Evolutionary conservation across 2,797 vertebrate species (phyloP).

Genomic region (Phaenicophaeus curvirostris): DNA sequence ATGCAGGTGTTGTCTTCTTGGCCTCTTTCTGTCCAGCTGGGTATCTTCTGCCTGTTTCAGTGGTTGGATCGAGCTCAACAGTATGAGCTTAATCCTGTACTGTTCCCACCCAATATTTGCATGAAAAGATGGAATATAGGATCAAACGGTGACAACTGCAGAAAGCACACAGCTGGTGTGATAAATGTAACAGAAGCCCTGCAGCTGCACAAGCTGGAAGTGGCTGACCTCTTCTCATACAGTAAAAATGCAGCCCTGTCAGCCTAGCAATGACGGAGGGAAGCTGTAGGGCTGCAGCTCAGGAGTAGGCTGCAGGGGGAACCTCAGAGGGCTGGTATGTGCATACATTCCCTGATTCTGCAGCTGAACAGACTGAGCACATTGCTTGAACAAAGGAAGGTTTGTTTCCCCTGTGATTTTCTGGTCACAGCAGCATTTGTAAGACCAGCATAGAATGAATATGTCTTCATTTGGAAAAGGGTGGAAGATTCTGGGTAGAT

Average conservation of each 20-base stretch:
- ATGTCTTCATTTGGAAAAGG: background rate
- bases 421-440: background rate
- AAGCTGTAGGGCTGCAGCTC: background rate
- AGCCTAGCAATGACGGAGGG: background rate
- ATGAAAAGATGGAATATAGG: background rate
- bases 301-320: background rate
- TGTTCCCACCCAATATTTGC: background rate
- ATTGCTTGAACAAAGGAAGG: background rate
- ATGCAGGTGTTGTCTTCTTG: background rate
- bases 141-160: background rate
- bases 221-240: background rate
- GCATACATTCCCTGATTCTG: background rate
- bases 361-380: background rate
- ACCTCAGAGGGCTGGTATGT: background rate
- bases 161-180: background rate
- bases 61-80: background rate
- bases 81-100: background rate
- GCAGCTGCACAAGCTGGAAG: background rate
- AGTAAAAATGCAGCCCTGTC: fast-evolving
- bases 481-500: background rate
- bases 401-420: background rate
- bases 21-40: background rate
- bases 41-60: background rate
- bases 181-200: background rate
- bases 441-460: background rate